Evolutionary conservation across 2,888 invertebrate genomes (phyloP), one percentile per base, ranked within the genome.

Genomic region (Selenia dentaria): DNA sequence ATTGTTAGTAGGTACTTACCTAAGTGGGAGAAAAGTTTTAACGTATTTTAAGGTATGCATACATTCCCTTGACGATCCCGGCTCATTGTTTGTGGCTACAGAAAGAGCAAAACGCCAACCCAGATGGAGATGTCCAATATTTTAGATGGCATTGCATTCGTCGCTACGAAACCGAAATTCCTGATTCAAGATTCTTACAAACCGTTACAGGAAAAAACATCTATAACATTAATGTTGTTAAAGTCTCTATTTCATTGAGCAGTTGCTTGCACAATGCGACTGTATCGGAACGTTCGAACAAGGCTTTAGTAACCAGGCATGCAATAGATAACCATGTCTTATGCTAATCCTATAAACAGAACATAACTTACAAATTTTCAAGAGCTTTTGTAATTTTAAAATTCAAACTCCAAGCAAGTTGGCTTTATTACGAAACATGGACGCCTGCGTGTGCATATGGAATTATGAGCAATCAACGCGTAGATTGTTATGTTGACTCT

Each of bases 61-160:
- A 77, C 83, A 89, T 88, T 86, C 87, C 79, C 82, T 76, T 85
- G 85, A 81, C 83, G 80, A 81, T 79, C 74, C 83, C 83, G 79
- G 74, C 83, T 89, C 87, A 89, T 90, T 89, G 89, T 89, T 87
- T 79, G 78, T 76, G 75, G 73, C 65, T 70, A 84, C 78, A 86
- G 82, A 79, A 89, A 86, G 80, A 89, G 70, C 84, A 88, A 87
- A 89, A 88, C 83, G 72, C 69, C 79, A 80, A 72, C 77, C 78
- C 74, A 88, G 88, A 90, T 90, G 87, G 88, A 89, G 89, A 88
- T 90, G 88, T 90, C 88, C 88, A 89, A 90, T 90, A 90, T 90
- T 90, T 90, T 87, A 89, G 88, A 89, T 90, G 87, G 89, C 88
- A 89, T 85, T 87, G 88, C 89, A 85, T 79, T 87, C 83, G 82